A percentile compares a stretch with the other conserved stretches of the same genome.
Conservation (phyloP, 2,888 invertebrate genomes). For the Cistogaster globosa region DNA sequence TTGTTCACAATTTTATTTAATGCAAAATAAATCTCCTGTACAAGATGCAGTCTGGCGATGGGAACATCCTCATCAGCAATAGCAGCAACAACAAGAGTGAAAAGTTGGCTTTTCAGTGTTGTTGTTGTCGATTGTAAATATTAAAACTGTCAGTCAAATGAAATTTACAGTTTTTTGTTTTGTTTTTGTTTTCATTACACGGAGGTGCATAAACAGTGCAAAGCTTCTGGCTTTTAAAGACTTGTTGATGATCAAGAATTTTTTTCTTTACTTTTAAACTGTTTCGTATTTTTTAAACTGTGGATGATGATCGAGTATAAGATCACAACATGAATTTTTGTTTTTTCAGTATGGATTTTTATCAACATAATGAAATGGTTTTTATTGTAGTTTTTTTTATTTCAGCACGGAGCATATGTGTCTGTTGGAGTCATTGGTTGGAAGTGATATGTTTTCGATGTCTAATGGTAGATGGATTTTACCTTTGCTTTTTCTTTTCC, state of each 20-base stretch:
- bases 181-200: not conserved
- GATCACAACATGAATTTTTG: slow-evolving; percentile 63
- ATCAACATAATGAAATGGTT: slow-evolving; percentile 63
- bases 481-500: slow-evolving; percentile 8
- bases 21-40: slow-evolving; percentile 57
- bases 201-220: slow-evolving; percentile 52
- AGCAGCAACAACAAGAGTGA: slow-evolving; percentile 4
- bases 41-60: slow-evolving; percentile 52
- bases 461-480: slow-evolving; percentile 56
- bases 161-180: slow-evolving; percentile 41
- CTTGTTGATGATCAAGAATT: slow-evolving; percentile 46
- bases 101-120: slow-evolving; percentile 6
- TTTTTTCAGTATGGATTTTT: slow-evolving; percentile 45
- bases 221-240: slow-evolving; percentile 67
- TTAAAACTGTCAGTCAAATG: slow-evolving; percentile 71
- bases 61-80: not conserved
- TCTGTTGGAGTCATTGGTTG: slow-evolving; percentile 32
- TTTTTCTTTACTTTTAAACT: not conserved
- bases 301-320: slow-evolving; percentile 63
- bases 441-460: slow-evolving; percentile 60
- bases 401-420: not conserved
- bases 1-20: slow-evolving; percentile 38
- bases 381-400: slow-evolving; percentile 19
- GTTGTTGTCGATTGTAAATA: slow-evolving; percentile 64
- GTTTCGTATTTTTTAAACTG: slow-evolving; percentile 13